Conservation (phyloP, 2,888 invertebrate genomes). For the Euphydryas editha region DNA sequence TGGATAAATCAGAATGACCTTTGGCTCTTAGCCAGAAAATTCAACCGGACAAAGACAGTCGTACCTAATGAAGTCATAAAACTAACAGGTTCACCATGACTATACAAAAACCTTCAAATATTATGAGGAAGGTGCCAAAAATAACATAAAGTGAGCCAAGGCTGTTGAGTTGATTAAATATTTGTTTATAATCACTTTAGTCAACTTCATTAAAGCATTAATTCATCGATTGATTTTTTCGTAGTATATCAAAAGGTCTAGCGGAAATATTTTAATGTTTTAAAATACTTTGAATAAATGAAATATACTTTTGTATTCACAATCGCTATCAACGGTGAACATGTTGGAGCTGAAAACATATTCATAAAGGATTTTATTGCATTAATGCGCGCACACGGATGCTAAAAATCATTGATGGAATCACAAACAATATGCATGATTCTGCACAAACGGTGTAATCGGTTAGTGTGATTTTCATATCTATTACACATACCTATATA, state of each 20-base stretch:
- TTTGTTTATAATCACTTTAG: constrained; percentile 31
- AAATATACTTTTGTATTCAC: constrained; percentile 3
- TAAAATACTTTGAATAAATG: constrained; percentile 1
- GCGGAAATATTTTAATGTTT: neutral
- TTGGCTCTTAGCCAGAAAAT: constrained; percentile 39
- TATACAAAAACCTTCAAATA: constrained; percentile 38
- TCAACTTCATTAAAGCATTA: constrained; percentile 34
- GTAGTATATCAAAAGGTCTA: neutral
- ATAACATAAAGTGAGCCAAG: constrained; percentile 36
- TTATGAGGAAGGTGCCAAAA: constrained; percentile 39
- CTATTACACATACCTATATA: neutral
- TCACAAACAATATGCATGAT: constrained; percentile 41
- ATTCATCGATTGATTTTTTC: constrained; percentile 25
- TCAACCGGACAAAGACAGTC: constrained; percentile 37
- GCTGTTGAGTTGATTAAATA: constrained; percentile 23
- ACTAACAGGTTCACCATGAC: constrained; percentile 36
- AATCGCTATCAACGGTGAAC: constrained; percentile 10
- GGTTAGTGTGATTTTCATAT: neutral
- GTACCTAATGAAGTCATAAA: constrained; percentile 30
- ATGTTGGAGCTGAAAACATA: constrained; percentile 54
- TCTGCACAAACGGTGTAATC: constrained; percentile 11
- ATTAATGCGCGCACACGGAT: constrained; percentile 74
- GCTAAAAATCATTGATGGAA: constrained; percentile 53
- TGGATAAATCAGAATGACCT: constrained; percentile 25
- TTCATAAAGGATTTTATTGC: constrained; percentile 60